These are phyloP conservation scores for Bufotes viridis DNA, from an alignment of 2,797 vertebrate genomes.

Conservation along the genomic window DNA sequence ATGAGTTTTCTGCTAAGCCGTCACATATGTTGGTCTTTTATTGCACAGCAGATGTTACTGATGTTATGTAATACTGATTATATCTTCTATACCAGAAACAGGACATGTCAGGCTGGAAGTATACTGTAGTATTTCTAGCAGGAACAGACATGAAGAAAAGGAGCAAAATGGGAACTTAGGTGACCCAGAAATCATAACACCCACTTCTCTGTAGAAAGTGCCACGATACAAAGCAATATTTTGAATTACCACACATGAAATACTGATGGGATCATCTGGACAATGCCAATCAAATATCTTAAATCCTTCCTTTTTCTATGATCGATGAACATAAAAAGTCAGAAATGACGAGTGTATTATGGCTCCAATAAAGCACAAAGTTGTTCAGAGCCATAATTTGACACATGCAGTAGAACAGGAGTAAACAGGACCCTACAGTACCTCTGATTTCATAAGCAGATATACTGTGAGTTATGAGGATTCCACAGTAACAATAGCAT, in stretches of 20 bases:
- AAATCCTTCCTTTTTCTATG: neutral
- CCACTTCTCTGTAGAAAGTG: neutral
- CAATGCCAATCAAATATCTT: neutral
- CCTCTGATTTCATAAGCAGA: too few relatives aligned
- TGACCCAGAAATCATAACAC: neutral
- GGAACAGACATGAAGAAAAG: neutral
- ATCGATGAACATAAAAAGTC: neutral
- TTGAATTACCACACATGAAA: too few relatives aligned
- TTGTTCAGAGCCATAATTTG: too few relatives aligned
- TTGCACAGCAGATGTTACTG: conserved; percentile 39
- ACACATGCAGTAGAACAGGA: too few relatives aligned
- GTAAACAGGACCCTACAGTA: too few relatives aligned
- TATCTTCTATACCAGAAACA: neutral
- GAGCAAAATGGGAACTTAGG: neutral
- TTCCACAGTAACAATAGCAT: too few relatives aligned
- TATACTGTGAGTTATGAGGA: too few relatives aligned
- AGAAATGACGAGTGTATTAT: neutral
- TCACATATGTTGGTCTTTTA: conserved; percentile 11
- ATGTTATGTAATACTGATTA: conserved; percentile 43
- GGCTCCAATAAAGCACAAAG: too few relatives aligned
- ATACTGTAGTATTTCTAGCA: neutral
- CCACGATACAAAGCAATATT: too few relatives aligned
- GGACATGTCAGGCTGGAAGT: neutral
- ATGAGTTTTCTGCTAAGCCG: conserved; percentile 21
- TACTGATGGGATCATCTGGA: too few relatives aligned